Evolutionary conservation across 2,888 invertebrate species (phyloP).

Genomic region (Anthoptus insignis): DNA sequence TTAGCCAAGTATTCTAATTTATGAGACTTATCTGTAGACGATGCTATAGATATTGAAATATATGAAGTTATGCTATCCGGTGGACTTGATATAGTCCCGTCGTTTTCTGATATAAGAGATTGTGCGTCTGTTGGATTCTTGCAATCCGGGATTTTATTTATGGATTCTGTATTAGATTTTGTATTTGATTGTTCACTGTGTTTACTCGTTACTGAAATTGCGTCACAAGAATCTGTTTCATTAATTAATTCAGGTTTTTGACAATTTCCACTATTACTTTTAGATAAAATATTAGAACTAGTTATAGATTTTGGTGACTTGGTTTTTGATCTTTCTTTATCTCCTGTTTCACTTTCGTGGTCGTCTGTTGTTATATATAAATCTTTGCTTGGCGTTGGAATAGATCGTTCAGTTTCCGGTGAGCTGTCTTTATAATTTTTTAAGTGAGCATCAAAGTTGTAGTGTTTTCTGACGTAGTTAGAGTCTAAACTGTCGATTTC

Average conservation of each 20-base stretch:
- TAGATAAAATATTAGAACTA: conserved; percentile 68
- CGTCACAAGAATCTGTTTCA: conserved; percentile 62
- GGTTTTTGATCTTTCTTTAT: conserved; percentile 71
- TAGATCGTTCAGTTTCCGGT: conserved; percentile 77
- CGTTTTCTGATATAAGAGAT: conserved; percentile 80
- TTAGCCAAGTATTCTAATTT: conserved; percentile 83
- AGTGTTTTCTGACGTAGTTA: conserved; percentile 86
- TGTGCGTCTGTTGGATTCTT: conserved; percentile 65
- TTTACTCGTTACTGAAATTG: conserved; percentile 65
- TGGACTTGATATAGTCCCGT: conserved; percentile 80
- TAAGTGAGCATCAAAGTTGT: conserved; percentile 81
- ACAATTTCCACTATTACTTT: conserved; percentile 57
- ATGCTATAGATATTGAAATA: conserved; percentile 82
- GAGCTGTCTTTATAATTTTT: conserved; percentile 80
- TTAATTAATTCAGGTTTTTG: conserved; percentile 51
- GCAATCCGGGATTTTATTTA: conserved; percentile 45
- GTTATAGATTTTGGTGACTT: conserved; percentile 81
- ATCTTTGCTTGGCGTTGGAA: conserved; percentile 72
- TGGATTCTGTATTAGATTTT: conserved; percentile 48
- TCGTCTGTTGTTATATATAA: conserved; percentile 76
- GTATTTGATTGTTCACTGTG: conserved; percentile 54
- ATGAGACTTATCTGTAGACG: conserved; percentile 80
- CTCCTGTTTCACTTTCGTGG: conserved; percentile 73
- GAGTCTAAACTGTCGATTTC: conserved; percentile 88
- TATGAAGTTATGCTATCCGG: conserved; percentile 84